Evolutionary conservation across 2,888 invertebrate species (phyloP), one percentile per base, ranked within the genome.

Genomic region (Napeogenes inachia): DNA sequence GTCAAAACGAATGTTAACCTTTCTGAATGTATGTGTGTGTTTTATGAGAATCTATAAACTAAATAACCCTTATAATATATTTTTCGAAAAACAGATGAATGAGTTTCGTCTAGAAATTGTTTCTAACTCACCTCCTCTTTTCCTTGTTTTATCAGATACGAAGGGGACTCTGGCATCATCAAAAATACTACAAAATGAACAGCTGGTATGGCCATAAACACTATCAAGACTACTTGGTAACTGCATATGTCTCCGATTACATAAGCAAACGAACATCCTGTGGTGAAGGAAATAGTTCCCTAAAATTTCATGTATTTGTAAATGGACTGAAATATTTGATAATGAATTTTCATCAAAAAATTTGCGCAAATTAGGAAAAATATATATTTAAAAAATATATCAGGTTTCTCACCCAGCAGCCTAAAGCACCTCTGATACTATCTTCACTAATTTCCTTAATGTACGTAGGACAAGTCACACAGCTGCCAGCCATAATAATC

Each of bases 81-180:
- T 1, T 21, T 21, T 21, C 0, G 1, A 21, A 21, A 21, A 21
- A 21, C 21, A 21, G 21, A 21, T 21, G 21, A 21, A 21, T 21
- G 21, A n/a, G 21, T 21, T 21, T 21, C 1, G 21, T 21, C 21
- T 21, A 1, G 21, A 21, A 21, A 21, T 21, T 21, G 21, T 21
- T 21, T 21, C 21, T 21, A 21, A 64, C 72, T 90, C 66, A 92
- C 92, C 59, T 84, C 80, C 54, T 73, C 59, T 10, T 84, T 75
- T 5, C 85, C 85, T 38, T 70, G 77, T 69, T 85, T 87, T 50
- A 91, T 76, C 12, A 91, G 77, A 64, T 81, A 91, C 0, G 92
- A 85, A 0, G 94, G 94, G 0, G 93, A 92, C 69, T 94, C 94
- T 0, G 93, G 94, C 81, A 93, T 87, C 79, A 81, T 79, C 35